Base-by-base conservation (phyloP, 2,113 vertebrate species). In the Gasterosteus aculeatus region DNA sequence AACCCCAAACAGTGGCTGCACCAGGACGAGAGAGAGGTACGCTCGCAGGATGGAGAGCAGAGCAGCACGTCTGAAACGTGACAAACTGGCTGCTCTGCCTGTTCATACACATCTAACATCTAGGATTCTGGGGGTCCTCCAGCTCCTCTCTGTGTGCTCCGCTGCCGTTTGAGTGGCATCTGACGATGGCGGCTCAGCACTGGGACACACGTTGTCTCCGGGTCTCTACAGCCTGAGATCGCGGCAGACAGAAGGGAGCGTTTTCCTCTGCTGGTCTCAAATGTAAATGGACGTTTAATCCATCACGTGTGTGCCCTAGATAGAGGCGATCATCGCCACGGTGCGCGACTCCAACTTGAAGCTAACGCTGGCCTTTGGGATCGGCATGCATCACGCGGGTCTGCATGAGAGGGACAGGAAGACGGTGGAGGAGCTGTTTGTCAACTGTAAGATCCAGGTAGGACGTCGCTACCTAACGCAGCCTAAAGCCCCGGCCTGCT, bases 1-100 rank as follows among this genome's bases (percentile, higher is more conserved):
- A 96, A 99, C 91, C 97, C 98, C 80, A 99, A 99, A 71, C 98
- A 99, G 63, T 99, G 98, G 98, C 93, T 99, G 76, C 98, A 98
- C 89, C 98, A 99, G 94, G 98, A 99, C 62, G 98, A 99, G 92
- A 94, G 95, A 95, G 96, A 98, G 95, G 98, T 99, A 93, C 0
- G 15, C 41, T 26, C 22, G 22, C 22, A 26, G 22, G 22, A 26
- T 26, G 22, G 22, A 26, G 22, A 26, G 22, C 22, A 26, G 22
- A 26, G 22, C 22, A 26, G 22, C 22, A 26, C 22, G 22, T 26
- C 22, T 1, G 22, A 26, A 26, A 26, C 22, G 22, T 26, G 22
- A 26, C 22, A 26, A 26, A 26, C 22, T 26, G 22, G 22, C 22
- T 26, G 22, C 22, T 26, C 22, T 26, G 22, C 22, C 22, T 26